Evolutionary conservation across 2,888 invertebrate species (phyloP), one percentile per base, ranked within the genome.

Genomic region (Oscheius sp.): DNA sequence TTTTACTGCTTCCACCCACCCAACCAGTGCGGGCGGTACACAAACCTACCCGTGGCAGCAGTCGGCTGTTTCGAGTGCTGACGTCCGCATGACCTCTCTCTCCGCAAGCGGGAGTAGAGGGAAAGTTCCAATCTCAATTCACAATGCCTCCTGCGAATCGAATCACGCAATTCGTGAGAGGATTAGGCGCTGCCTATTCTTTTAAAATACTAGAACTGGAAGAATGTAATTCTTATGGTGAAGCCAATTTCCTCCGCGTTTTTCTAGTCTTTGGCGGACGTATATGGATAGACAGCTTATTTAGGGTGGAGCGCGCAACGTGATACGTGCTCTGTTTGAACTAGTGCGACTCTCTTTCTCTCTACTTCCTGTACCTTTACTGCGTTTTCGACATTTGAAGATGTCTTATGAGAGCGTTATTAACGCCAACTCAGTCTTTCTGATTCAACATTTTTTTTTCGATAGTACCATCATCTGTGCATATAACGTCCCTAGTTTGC

Each of bases 31-130:
- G 63, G 63, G 63, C 55, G 68, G 68, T 68, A 55, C 68, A 68
- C 68, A 68, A 68, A 68, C 68, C 11, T 63, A 63, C 63, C 63
- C 63, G 63, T 63, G 63, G 63, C 63, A 63, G 55, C 68, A 55
- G 68, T 35, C 68, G 55, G 55, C 68, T 55, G 68, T 68, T 68
- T 68, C 68, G 55, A 68, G 68, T 68, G 68, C 21, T 68, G 68
- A 53, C 68, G 68, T 68, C 55, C 53, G 68, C 68, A 55, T 68
- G 68, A 55, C 68, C 53, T 55, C 42, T 21, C 21, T 55, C 68
- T 55, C 53, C 55, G 68, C 68, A 68, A 63, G 48, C 63, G 29
- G 63, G 63, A 63, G 47, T 42, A 42, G 42, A 42, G 42, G 42
- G 42, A 63, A 50, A 35, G 33, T 29, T 63, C 63, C n/a, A 48